Base-by-base conservation (phyloP, 2,113 vertebrate species). In the Microcebus ravelobensis region DNA sequence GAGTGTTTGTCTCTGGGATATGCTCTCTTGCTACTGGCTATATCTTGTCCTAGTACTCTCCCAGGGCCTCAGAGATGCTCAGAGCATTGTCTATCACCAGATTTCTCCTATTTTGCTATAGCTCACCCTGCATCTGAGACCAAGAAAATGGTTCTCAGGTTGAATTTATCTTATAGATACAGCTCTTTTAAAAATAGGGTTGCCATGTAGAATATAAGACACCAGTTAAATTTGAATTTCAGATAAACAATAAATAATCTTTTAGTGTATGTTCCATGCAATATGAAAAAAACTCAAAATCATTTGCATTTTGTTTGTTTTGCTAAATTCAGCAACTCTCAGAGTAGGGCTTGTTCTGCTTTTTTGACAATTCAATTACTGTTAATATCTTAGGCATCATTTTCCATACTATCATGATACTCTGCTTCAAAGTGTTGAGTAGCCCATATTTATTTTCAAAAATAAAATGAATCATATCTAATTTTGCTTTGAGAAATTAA, bases 401-500 rank as follows among this genome's bases (percentile, higher is more conserved):
- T 90, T 96, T 73, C 42, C 29, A 55, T 88, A 20, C 34, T 70
- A 48, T 85, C 13, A 55, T 5, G 55, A 14, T 1, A 29, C 29
- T 92, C 52, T 70, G 45, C 59, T 95, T 90, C 67, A 14, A 82
- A 88, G 59, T 70, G 9, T 82, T 70, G 48, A 85, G 45, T 81
- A 76, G 20, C 31, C 25, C 68, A 61, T 83, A 68, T 91, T 94
- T 93, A 55, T 89, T 96, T 91, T 87, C 21, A 73, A 70, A 95
- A 76, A 48, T 89, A 79, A 95, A 94, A 70, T 63, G 65, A 95
- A 83, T 90, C 77, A 31, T 52, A 31, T 68, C 29, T 80, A 68
- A 87, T 94, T 95, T 97, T 92, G 14, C 39, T 76, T 79, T 90
- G 67, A 93, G 36, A 89, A 94, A 83, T 92, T 80, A 86, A 90